A percentile compares a stretch with the other conserved stretches of the same genome.
phyloP scores from a whole-genome alignment of 1,140 invertebrate species.

The Holcopasites calliopsidis region DNA sequence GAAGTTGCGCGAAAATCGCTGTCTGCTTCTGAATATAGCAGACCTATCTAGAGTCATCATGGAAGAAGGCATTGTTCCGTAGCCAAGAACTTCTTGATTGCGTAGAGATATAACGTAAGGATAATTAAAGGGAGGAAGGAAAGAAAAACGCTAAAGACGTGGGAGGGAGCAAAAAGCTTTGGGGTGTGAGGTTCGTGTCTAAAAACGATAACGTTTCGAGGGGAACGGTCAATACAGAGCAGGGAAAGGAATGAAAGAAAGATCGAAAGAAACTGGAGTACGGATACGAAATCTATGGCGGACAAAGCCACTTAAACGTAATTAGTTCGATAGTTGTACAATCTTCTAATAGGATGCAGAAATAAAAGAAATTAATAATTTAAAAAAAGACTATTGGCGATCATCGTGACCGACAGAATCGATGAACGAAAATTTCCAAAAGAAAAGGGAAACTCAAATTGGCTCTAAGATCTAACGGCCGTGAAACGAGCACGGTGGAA shows the following conservation, averaged over 20 bases:
- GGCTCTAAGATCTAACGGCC: constrained; percentile 5
- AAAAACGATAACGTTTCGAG: constrained; percentile 41
- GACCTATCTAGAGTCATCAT: too few relatives aligned
- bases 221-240: constrained; percentile 26
- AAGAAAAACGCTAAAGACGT: neutral
- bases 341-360: too few relatives aligned
- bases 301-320: neutral
- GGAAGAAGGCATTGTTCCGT: too few relatives aligned
- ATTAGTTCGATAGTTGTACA: too few relatives aligned
- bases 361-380: too few relatives aligned
- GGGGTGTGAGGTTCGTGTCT: constrained; percentile 11
- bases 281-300: constrained; percentile 22
- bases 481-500: neutral
- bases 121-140: too few relatives aligned
- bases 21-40: too few relatives aligned
- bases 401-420: neutral
- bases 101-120: too few relatives aligned
- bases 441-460: too few relatives aligned
- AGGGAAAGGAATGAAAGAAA: constrained; percentile 18
- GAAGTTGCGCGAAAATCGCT: neutral
- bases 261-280: neutral
- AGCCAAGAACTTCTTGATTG: too few relatives aligned
- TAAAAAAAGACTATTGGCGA: too few relatives aligned
- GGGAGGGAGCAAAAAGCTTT: neutral
- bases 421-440: too few relatives aligned